A percentile compares a stretch with the other conserved stretches of the same genome.
Conservation (phyloP, 2,888 invertebrate genomes). For the Erebia ligea region DNA sequence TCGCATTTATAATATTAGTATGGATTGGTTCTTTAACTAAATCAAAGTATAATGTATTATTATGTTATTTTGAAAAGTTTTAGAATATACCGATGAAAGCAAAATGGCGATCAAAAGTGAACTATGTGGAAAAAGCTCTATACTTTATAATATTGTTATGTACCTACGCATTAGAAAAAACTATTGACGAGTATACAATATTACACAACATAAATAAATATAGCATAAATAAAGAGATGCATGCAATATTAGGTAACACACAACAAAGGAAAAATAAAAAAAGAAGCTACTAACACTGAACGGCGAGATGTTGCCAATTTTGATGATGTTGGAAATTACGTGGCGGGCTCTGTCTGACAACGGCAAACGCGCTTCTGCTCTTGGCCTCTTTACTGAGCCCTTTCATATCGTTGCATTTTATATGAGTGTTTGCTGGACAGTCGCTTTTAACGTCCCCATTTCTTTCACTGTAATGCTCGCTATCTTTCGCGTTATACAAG, state of each 20-base stretch:
- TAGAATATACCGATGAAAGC: neutral
- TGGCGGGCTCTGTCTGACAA: constrained; percentile 84
- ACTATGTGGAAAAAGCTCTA: neutral
- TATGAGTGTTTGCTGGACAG: constrained; percentile 79
- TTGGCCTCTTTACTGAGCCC: constrained; percentile 75
- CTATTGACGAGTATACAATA: neutral
- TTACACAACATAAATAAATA: neutral
- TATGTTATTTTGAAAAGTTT: neutral
- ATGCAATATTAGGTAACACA: constrained; percentile 38
- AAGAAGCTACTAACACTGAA: constrained; percentile 85
- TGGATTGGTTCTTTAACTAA: too few species aligned
- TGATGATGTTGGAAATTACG: constrained; percentile 72
- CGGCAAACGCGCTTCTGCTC: constrained; percentile 85
- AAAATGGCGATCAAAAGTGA: neutral
- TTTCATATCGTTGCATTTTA: constrained; percentile 78
- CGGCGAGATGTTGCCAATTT: constrained; percentile 85
- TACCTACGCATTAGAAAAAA: neutral
- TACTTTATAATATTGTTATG: neutral
- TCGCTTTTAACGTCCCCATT: constrained; percentile 71
- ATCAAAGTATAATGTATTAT: too few species aligned
- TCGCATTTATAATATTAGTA: too few species aligned
- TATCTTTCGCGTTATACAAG: constrained; percentile 80
- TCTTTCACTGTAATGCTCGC: constrained; percentile 78
- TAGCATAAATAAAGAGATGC: neutral
- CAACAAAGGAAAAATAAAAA: constrained; percentile 44